Conservation (phyloP, 1,140 invertebrate genomes). For the Formica exsecta region DNA sequence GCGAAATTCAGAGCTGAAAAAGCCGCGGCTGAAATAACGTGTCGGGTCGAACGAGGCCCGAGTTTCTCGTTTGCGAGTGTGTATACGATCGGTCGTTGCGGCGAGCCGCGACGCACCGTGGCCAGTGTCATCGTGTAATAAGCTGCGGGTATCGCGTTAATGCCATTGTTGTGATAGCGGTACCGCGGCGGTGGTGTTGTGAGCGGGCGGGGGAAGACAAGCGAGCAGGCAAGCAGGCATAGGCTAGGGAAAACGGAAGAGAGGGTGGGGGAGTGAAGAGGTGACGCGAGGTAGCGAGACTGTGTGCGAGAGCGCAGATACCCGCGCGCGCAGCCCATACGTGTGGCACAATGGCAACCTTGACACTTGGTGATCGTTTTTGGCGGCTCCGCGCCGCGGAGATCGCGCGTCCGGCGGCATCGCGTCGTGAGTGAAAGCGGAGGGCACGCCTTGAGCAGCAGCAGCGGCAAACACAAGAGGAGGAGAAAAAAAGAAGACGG, state of each 20-base stretch:
- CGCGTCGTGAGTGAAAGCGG: constrained; percentile 71
- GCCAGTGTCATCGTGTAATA: constrained; percentile 71
- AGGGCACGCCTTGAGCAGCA: constrained; percentile 38
- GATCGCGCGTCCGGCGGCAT: constrained; percentile 59
- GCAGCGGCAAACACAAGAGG: neutral
- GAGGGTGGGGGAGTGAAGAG: neutral
- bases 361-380: constrained; percentile 84
- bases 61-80: constrained; percentile 24
- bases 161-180: constrained; percentile 81
- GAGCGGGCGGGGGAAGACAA: constrained; percentile 9
- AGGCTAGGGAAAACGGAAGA: neutral
- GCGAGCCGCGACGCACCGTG: constrained; percentile 3
- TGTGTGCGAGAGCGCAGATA: constrained; percentile 62
- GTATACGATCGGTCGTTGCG: neutral
- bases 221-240: neutral
- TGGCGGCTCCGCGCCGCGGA: constrained; percentile 68
- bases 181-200: constrained; percentile 38
- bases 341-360: constrained; percentile 83
- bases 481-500: too few species aligned
- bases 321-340: constrained; percentile 43
- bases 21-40: constrained; percentile 62
- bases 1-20: constrained; percentile 77
- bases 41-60: constrained; percentile 22
- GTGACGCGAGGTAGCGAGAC: neutral
- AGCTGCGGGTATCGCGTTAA: constrained; percentile 64